Percentiles rank a stretch among this genome's conserved stretches.
Conservation (phyloP, 2,113 vertebrate genomes). For the Speoplatyrhinus poulsoni region DNA sequence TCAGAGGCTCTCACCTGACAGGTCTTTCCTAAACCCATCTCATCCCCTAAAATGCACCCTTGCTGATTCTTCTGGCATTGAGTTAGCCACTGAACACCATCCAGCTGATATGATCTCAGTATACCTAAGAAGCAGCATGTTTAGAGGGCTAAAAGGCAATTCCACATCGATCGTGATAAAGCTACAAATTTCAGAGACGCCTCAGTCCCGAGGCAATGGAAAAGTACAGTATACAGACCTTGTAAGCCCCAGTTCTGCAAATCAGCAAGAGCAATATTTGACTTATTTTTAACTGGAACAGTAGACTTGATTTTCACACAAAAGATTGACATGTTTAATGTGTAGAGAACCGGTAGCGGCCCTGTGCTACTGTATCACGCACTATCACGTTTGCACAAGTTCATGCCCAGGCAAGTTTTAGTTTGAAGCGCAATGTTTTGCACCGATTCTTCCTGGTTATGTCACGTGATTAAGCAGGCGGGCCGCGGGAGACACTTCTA, state of each 20-base stretch:
- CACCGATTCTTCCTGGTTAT: background rate
- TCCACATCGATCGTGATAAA: no score
- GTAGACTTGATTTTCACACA: constrained; percentile 40
- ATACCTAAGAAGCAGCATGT: constrained; percentile 72
- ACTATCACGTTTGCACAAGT: no score
- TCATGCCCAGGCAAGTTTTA: background rate
- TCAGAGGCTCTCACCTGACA: constrained; percentile 82
- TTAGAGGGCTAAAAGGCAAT: background rate
- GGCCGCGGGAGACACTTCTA: no score
- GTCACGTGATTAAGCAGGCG: background rate
- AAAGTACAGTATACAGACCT: constrained; percentile 48
- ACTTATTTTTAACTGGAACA: constrained; percentile 48
- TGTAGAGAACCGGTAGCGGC: background rate
- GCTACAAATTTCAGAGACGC: no score
- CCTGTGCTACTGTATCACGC: background rate
- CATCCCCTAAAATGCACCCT: constrained; percentile 91
- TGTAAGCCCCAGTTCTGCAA: constrained; percentile 66
- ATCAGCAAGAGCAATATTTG: constrained; percentile 46
- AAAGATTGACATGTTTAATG: constrained; percentile 60
- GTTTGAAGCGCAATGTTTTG: background rate
- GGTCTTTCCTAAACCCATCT: constrained; percentile 97
- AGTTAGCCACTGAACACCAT: constrained; percentile 86
- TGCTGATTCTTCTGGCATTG: constrained; percentile 75
- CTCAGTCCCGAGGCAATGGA: no score
- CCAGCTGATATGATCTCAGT: constrained; percentile 84